Conservation (phyloP, 2,113 vertebrate genomes). For the Pheucticus melanocephalus region DNA sequence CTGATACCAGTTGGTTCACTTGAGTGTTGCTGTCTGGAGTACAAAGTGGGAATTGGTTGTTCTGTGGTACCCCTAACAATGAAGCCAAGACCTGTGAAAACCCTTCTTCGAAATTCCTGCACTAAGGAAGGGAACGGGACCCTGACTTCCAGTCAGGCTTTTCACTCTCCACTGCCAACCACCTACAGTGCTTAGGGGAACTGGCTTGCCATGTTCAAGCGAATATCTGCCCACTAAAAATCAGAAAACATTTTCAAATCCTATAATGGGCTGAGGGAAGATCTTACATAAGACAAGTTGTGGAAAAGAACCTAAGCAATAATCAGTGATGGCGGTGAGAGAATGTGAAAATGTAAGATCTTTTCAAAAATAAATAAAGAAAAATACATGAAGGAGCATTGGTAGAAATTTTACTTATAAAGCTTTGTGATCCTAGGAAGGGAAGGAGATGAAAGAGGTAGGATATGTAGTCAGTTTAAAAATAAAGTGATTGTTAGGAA, state of each 20-base stretch:
- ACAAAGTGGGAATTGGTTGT: neutral
- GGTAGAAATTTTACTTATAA: neutral
- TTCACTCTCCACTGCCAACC: fast-evolving
- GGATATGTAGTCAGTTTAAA: neutral
- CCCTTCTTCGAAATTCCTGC: neutral
- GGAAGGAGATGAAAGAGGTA: neutral
- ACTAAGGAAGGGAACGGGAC: neutral
- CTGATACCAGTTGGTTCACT: neutral
- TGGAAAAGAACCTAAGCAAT: neutral
- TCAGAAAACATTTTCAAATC: neutral
- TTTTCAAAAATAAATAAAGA: neutral
- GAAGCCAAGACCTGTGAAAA: neutral
- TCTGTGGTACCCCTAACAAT: neutral
- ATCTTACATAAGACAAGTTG: neutral
- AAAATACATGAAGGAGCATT: neutral
- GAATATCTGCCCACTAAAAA: neutral
- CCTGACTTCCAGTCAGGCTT: neutral
- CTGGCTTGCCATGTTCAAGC: neutral
- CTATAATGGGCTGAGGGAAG: neutral
- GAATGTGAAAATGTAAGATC: neutral
- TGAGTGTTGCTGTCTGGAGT: neutral
- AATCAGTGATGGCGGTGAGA: neutral
- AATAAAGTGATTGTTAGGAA: neutral
- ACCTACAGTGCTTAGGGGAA: neutral
- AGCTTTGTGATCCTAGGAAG: neutral